These are phyloP conservation scores for Eufriesea mexicana DNA, from an alignment of 1,140 invertebrate species.

Conservation along the genomic window DNA sequence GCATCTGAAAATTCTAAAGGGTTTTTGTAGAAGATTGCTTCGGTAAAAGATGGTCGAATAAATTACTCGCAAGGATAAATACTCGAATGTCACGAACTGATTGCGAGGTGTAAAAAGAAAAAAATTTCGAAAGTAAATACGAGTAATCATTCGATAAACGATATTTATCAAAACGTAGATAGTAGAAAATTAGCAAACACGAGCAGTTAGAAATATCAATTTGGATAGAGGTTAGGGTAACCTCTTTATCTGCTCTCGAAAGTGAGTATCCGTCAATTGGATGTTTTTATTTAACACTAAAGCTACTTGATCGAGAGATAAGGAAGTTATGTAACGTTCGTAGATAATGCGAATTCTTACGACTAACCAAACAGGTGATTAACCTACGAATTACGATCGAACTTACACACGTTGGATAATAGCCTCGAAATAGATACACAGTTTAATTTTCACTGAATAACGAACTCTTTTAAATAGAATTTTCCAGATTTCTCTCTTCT, in stretches of 20 bases:
- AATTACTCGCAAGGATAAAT: no score
- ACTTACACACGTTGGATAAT: not conserved
- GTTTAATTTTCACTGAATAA: not conserved
- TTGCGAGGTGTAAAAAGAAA: no score
- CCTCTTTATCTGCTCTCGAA: not conserved
- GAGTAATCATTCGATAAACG: no score
- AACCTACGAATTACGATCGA: not conserved
- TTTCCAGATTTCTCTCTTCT: not conserved
- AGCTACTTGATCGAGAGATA: not conserved
- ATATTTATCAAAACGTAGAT: not conserved
- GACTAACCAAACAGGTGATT: constrained; percentile 1
- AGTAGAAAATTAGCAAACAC: not conserved
- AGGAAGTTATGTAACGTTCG: not conserved
- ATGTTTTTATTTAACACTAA: not conserved
- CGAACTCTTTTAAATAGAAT: not conserved
- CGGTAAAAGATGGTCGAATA: no score
- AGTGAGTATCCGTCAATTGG: not conserved
- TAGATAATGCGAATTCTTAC: constrained; percentile 15
- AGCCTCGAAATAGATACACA: not conserved
- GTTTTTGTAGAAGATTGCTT: no score
- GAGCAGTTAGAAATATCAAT: not conserved
- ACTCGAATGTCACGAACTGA: no score
- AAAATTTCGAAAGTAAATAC: no score
- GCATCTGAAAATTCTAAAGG: not conserved
- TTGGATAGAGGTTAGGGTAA: not conserved